Conservation (phyloP, 2,888 invertebrate species). For the Dasypolia templi region DNA sequence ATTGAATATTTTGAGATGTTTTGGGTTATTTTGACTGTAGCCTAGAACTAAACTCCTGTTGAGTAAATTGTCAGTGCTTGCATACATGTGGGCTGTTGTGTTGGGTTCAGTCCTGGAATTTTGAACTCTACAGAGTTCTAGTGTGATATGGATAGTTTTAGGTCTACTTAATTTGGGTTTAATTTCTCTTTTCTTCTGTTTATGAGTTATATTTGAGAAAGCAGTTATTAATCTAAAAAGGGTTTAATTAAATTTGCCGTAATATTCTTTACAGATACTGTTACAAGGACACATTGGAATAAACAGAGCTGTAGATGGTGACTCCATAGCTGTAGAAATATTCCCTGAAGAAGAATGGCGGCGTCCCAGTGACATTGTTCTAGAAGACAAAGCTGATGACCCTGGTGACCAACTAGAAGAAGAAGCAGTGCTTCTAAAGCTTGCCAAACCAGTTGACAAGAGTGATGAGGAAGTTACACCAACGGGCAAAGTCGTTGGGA, state of each 20-base stretch:
- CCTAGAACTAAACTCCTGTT: background rate
- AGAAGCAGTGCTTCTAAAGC: slow-evolving; percentile 85
- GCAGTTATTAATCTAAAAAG: background rate
- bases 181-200: background rate
- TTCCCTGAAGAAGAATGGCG: slow-evolving; percentile 97
- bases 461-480: slow-evolving; percentile 85
- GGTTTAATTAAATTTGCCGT: background rate
- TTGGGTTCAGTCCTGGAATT: background rate
- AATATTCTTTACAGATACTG: slow-evolving; percentile 88
- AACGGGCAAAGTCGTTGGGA: slow-evolving; percentile 94
- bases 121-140: background rate
- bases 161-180: background rate
- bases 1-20: background rate
- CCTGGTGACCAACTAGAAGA: slow-evolving; percentile 93
- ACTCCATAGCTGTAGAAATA: slow-evolving; percentile 97
- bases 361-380: slow-evolving; percentile 95
- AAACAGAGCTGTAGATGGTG: slow-evolving; percentile 98
- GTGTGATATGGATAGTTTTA: background rate
- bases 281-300: slow-evolving; percentile 96
- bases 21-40: background rate
- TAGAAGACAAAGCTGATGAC: slow-evolving; percentile 94
- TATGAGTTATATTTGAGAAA: background rate
- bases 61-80: background rate
- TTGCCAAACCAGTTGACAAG: slow-evolving; percentile 72
- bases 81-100: background rate